Percentiles rank a stretch among this genome's conserved stretches.
These are phyloP conservation scores for Aleadryas rufinucha DNA, from an alignment of 2,113 vertebrate genomes.

Conservation along the genomic window DNA sequence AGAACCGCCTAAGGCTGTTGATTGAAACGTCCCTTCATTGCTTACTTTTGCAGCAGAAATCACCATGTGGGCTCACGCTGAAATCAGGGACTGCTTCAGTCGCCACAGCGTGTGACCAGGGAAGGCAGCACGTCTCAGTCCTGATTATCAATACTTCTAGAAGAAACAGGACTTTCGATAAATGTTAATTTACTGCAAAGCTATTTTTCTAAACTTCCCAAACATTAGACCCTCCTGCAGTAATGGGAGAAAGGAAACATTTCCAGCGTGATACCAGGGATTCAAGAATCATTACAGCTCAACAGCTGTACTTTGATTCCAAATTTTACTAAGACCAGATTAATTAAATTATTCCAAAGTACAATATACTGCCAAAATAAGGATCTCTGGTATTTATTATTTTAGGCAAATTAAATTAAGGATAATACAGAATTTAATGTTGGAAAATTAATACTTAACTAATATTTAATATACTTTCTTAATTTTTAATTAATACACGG, in stretches of 20 bases:
- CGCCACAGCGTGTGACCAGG: background rate
- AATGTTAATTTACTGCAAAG: background rate
- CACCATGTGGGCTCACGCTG: background rate
- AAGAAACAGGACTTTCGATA: background rate
- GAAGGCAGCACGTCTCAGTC: background rate
- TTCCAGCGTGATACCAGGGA: background rate
- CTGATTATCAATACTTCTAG: background rate
- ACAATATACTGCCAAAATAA: conserved; percentile 48
- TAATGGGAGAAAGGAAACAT: background rate
- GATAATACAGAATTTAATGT: conserved; percentile 48
- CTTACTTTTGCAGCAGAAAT: background rate
- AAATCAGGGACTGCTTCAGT: background rate
- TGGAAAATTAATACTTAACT: conserved; percentile 33
- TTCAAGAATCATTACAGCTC: conserved; percentile 10
- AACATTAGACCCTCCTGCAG: background rate
- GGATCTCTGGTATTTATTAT: conserved; percentile 29
- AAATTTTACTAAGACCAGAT: conserved; percentile 40
- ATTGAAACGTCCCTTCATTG: background rate
- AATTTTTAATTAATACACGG: conserved; percentile 29
- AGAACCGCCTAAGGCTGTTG: background rate
- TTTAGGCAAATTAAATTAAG: conserved; percentile 59
- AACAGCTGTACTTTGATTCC: conserved; percentile 63
- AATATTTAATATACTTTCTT: conserved; percentile 38
- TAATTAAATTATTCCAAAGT: conserved; percentile 57
- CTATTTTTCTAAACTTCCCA: background rate